Evolutionary conservation across 2,113 vertebrate species (phyloP), one percentile per base, ranked within the genome.

Genomic region (Rhea americana): DNA sequence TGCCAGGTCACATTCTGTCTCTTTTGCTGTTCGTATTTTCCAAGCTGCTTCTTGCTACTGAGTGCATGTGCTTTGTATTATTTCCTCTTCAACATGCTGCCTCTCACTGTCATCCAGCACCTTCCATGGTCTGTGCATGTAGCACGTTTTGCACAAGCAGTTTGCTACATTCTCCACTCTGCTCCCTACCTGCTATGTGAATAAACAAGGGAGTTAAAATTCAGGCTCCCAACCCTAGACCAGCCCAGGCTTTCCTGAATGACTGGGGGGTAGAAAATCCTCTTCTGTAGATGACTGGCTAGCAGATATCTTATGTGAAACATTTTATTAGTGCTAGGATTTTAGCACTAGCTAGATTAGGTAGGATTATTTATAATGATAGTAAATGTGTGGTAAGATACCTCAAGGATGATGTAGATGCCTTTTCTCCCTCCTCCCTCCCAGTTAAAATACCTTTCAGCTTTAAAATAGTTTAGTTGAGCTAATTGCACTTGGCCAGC

Each of bases 141-240:
- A 26, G 58, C 75, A 19, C 0, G 1, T 41, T 82, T 39, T 35
- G 48, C 62, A 56, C 0, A 45, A 65, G n/a, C 0, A 0, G 19
- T 87, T 71, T 74, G n/a, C 20, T 2, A 37, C 17, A 39, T 59
- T 77, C n/a, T 56, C 19, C 1, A 0, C 39, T 82, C 25, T 41
- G 2, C 48, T 85, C 14, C 37, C 7, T 21, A 22, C 24, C 12
- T 62, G 43, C 59, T 72, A 11, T 21, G 43, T 28, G n/a, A 13
- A 26, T 77, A 18, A 62, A 16, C 25, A 25, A 3, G 32, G 14
- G 1, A 3, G 19, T 7, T 10, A 3, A 24, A 21, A 28, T 75
- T 35, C 1, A 1, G 53, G 39, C 67, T 84, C 32, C 39, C 21
- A 26, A 1, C 26, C 37, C 41, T 19, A 37, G 41, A 24, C 6